A percentile compares a stretch with the other conserved stretches of the same genome.
These are phyloP conservation scores for Neoaliturus tenellus DNA, from an alignment of 2,888 invertebrate genomes.

Conservation along the genomic window DNA sequence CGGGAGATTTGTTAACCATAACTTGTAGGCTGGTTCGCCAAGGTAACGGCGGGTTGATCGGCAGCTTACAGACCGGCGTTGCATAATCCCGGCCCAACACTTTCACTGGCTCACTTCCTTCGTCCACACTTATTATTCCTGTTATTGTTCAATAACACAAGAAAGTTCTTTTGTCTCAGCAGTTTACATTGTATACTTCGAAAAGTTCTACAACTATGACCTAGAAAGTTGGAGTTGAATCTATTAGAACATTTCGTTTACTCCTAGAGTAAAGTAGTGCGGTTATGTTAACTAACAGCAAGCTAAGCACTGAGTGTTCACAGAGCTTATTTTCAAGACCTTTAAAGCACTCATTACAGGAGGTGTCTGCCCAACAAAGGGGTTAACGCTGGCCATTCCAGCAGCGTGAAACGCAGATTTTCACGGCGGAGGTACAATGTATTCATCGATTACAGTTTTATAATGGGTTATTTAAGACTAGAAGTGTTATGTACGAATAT, in stretches of 20 bases:
- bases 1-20: too few species aligned
- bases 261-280: too few species aligned
- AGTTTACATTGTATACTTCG: too few species aligned
- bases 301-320: too few species aligned
- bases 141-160: neutral
- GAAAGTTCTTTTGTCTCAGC: too few species aligned
- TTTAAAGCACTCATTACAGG: neutral
- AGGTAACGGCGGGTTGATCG: neutral
- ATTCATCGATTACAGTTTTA: conserved; percentile 10
- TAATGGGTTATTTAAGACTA: conserved; percentile 16
- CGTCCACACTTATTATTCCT: neutral
- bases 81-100: neutral
- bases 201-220: too few species aligned
- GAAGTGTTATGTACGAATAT: too few species aligned
- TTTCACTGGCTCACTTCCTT: conserved; percentile 1
- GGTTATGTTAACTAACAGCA: too few species aligned
- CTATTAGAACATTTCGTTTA: too few species aligned
- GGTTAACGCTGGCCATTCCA: neutral
- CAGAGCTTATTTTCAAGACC: too few species aligned
- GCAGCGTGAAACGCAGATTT: neutral
- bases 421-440: neutral
- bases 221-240: too few species aligned
- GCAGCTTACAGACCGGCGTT: neutral
- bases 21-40: neutral
- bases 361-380: neutral